These are phyloP conservation scores for Microchirus variegatus DNA, from an alignment of 2,797 vertebrate species.

Conservation along the genomic window DNA sequence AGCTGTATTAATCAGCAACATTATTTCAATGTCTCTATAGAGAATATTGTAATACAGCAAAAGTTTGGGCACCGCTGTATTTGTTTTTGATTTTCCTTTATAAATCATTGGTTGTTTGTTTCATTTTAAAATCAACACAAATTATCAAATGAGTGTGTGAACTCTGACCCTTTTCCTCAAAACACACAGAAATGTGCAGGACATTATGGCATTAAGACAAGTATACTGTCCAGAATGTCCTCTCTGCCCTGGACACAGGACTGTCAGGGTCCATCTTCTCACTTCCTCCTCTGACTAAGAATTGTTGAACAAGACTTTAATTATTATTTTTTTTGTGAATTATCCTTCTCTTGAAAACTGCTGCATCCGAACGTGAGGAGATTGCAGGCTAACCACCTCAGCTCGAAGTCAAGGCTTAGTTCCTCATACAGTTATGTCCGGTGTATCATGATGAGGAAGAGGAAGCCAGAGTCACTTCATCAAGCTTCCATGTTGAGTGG, in stretches of 20 bases:
- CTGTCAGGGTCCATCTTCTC: slow-evolving; percentile 67
- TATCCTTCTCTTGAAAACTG: not conserved
- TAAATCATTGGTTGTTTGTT: no score
- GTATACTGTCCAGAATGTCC: slow-evolving; percentile 67
- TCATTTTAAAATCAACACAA: no score
- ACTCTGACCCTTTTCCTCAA: no score
- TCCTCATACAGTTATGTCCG: slow-evolving; percentile 47
- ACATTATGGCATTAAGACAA: no score
- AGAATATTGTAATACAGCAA: no score
- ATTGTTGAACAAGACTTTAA: not conserved
- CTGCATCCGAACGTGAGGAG: not conserved
- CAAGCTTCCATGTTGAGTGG: slow-evolving; percentile 1
- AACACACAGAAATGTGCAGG: no score
- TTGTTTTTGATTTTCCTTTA: no score
- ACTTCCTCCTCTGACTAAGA: not conserved
- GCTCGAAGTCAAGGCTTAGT: slow-evolving; percentile 19
- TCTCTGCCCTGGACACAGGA: slow-evolving; percentile 51
- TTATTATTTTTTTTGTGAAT: not conserved
- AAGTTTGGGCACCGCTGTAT: no score
- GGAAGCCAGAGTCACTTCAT: slow-evolving; percentile 17
- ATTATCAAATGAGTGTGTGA: no score
- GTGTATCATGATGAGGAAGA: slow-evolving; percentile 65
- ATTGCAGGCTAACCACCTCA: not conserved
- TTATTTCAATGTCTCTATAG: no score
- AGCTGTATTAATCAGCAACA: no score